Base-by-base conservation (phyloP, 2,113 vertebrate genomes). In the cattle (Bos taurus) region DNA sequence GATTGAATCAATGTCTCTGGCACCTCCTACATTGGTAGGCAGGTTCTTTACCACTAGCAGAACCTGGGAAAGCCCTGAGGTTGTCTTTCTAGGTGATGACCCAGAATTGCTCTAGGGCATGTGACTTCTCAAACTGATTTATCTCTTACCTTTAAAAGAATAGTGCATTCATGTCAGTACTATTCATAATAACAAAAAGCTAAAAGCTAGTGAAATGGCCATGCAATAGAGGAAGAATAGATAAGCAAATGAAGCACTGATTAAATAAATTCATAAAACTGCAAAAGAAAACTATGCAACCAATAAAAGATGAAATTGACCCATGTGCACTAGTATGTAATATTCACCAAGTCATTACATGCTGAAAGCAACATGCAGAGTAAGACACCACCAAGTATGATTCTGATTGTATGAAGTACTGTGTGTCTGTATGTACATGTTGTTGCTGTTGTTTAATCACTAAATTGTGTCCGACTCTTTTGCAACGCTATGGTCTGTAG, bases 121-220 rank as follows among this genome's bases (percentile, higher is more conserved):
- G 60, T 21, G 25, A 59, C n/a, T 91, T 40, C n/a, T 88, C 74
- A 78, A 94, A 94, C 10, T 5, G 15, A 85, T 25, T 50, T 87
- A 88, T 59, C 89, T 3, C 26, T 95, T 83, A 97, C 0, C 25
- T 96, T 95, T 96, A 91, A 86, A 92, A 84, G 84, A 89, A 92
- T 80, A 50, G 5, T 88, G 19, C 28, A 48, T 71, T 56, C 50
- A 56, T 17, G 9, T 71, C 30, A 95, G 60, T 16, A 91, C 67
- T 92, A 59, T 60, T 80, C 95, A 67, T 77, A 48, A 62, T 54
- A 94, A 56, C 6, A 93, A 97, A 92, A 83, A 15, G 16, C 1
- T 25, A 89, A 46, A 95, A 95, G 78, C 12, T 60, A 40, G 10
- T 40, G 12, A 95, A 86, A 90, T 85, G 40, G n/a, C 7, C 50